Percentiles rank a stretch among this genome's conserved stretches.
phyloP scores from a whole-genome alignment of 2,113 vertebrate species.

The Melanostigma gelatinosum region DNA sequence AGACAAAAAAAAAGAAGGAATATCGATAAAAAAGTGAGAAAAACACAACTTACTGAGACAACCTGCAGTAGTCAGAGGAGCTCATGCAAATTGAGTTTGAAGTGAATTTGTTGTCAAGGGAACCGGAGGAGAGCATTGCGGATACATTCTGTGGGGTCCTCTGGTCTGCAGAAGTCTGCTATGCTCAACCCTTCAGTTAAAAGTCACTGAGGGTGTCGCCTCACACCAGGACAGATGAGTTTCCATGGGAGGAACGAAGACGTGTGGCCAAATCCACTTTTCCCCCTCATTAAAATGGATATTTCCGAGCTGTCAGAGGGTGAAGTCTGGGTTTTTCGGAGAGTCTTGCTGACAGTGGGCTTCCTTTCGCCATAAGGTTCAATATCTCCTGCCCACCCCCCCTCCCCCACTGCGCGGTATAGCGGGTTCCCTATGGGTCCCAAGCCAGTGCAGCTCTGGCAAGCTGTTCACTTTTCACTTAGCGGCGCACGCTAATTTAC shows the following conservation, averaged over 20 bases:
- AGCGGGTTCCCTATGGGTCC: slow-evolving; percentile 66
- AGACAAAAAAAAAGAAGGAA: background rate
- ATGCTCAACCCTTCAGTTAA: slow-evolving; percentile 56
- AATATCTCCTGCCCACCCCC: slow-evolving; percentile 60
- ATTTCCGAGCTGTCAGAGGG: slow-evolving; percentile 84
- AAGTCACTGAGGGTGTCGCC: slow-evolving; percentile 78
- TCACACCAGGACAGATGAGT: slow-evolving; percentile 78
- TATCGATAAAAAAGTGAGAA: background rate
- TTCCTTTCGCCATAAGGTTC: slow-evolving; percentile 73
- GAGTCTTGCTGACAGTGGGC: slow-evolving; percentile 69
- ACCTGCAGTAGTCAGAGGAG: slow-evolving; percentile 9
- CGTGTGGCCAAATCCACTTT: slow-evolving; percentile 86
- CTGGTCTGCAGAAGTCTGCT: slow-evolving; percentile 58
- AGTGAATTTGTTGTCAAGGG: slow-evolving; percentile 47
- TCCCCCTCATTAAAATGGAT: slow-evolving; percentile 83
- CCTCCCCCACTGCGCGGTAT: slow-evolving; percentile 58
- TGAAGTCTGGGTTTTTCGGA: slow-evolving; percentile 81
- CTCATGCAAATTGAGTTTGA: slow-evolving; percentile 33
- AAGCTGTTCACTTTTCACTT: slow-evolving; percentile 77
- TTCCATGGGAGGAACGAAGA: slow-evolving; percentile 82
- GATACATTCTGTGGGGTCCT: slow-evolving; percentile 52
- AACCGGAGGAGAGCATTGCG: slow-evolving; percentile 47
- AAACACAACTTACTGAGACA: background rate
- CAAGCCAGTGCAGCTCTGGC: slow-evolving; percentile 67
- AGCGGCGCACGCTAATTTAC: slow-evolving; percentile 80